These are phyloP conservation scores for Heliconius melpomene DNA, from an alignment of 1,140 invertebrate species.

Conservation along the genomic window DNA sequence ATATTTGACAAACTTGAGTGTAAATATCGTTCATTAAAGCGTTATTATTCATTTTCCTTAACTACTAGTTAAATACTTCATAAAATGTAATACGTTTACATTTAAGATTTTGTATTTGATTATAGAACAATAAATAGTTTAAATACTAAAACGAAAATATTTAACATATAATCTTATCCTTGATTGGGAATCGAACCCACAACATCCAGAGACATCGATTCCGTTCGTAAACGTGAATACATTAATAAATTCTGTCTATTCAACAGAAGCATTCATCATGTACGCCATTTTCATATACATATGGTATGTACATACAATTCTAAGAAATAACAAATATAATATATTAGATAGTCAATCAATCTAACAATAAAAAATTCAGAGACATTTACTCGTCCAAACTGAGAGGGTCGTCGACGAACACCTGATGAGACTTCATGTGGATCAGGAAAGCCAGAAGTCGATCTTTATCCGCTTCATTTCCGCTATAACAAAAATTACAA, in stretches of 20 bases:
- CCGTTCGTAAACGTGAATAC: neutral
- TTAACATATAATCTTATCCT: neutral
- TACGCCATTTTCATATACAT: neutral
- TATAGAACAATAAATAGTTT: neutral
- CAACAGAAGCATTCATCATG: neutral
- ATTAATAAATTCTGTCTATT: neutral
- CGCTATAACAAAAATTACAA: slow-evolving; percentile 45
- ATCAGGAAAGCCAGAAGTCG: slow-evolving; percentile 64
- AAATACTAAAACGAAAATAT: neutral
- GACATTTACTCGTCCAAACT: slow-evolving; percentile 55
- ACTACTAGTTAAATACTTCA: neutral
- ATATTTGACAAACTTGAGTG: slow-evolving; percentile 2
- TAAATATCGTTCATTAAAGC: neutral
- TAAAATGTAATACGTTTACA: neutral
- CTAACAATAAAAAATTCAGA: neutral
- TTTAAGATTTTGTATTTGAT: neutral
- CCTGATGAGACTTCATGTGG: slow-evolving; percentile 56
- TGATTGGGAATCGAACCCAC: neutral
- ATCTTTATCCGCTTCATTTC: slow-evolving; percentile 57
- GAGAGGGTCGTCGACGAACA: slow-evolving; percentile 57
- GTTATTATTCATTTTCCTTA: neutral
- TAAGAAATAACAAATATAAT: neutral
- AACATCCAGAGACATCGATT: neutral
- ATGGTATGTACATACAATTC: neutral
- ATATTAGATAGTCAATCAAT: neutral